phyloP scores from a whole-genome alignment of 1,140 invertebrate species.

The Heliconius eleuchia region DNA sequence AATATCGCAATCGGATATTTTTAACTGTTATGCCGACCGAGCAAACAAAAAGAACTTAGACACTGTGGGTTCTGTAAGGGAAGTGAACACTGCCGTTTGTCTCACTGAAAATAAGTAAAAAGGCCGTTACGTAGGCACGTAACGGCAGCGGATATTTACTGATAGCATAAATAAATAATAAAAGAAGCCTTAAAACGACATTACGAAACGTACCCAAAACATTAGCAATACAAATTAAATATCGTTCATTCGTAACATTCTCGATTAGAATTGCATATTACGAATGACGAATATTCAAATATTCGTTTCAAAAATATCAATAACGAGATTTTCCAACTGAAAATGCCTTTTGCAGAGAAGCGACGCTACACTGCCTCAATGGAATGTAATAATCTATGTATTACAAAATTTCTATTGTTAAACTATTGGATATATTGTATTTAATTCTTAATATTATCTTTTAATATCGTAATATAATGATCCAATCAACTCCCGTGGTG shows the following conservation, averaged over 20 bases:
- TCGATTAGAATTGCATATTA: constrained; percentile 1
- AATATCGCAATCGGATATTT: no score
- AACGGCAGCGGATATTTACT: no score
- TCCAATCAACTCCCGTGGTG: no score
- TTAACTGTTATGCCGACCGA: no score
- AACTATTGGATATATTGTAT: neutral
- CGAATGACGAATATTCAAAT: neutral
- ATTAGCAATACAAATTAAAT: constrained; percentile 10
- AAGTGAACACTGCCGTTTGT: no score
- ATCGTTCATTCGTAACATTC: constrained; percentile 6
- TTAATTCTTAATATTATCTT: constrained; percentile 5
- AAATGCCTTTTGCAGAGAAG: neutral
- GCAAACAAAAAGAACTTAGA: no score
- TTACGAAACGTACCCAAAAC: neutral
- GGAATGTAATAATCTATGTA: constrained; percentile 1
- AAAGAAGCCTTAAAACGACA: no score
- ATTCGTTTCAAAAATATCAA: neutral
- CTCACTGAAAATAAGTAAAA: no score
- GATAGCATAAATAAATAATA: no score
- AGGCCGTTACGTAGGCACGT: no score
- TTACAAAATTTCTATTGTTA: neutral
- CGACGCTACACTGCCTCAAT: neutral
- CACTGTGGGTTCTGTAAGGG: no score
- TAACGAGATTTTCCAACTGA: neutral
- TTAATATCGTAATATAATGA: no score